A percentile compares a stretch with the other conserved stretches of the same genome.
These are phyloP conservation scores for Acromyrmex charruanus DNA, from an alignment of 1,140 invertebrate species.

Conservation along the genomic window DNA sequence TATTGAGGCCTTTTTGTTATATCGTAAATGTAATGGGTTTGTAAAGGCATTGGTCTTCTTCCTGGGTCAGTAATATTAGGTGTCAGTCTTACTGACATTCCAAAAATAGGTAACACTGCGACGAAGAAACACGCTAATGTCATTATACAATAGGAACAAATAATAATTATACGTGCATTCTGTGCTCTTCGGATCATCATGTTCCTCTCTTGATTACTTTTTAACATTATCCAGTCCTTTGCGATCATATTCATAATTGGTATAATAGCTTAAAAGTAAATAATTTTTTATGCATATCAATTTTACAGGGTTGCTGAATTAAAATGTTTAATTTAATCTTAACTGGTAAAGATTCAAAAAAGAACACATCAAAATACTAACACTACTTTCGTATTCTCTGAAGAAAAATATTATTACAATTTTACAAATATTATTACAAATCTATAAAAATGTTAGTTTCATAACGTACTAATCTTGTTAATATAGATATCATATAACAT, in stretches of 20 bases:
- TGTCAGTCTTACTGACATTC: slow-evolving; percentile 27
- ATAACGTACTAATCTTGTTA: background rate
- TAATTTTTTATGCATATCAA: background rate
- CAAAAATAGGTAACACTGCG: background rate
- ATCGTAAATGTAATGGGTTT: slow-evolving; percentile 27
- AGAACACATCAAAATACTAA: background rate
- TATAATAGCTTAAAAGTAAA: slow-evolving; percentile 25
- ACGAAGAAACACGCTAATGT: background rate
- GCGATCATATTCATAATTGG: slow-evolving; percentile 23
- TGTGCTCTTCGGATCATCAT: slow-evolving; percentile 22
- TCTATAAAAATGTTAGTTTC: background rate
- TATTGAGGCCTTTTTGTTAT: slow-evolving; percentile 26
- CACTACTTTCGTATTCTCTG: background rate
- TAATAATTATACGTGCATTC: background rate
- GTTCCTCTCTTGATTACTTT: background rate
- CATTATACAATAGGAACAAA: slow-evolving; percentile 9
- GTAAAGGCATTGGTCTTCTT: background rate
- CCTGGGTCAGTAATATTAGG: slow-evolving; percentile 13
- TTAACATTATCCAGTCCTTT: slow-evolving; percentile 17
- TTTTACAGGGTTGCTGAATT: background rate
- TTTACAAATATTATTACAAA: background rate
- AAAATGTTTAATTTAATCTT: background rate
- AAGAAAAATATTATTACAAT: background rate
- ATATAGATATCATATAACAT: background rate
- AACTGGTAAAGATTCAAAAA: background rate